Evolutionary conservation across 2,797 vertebrate species (phyloP).

Genomic region (Urophycis tenuis): DNA sequence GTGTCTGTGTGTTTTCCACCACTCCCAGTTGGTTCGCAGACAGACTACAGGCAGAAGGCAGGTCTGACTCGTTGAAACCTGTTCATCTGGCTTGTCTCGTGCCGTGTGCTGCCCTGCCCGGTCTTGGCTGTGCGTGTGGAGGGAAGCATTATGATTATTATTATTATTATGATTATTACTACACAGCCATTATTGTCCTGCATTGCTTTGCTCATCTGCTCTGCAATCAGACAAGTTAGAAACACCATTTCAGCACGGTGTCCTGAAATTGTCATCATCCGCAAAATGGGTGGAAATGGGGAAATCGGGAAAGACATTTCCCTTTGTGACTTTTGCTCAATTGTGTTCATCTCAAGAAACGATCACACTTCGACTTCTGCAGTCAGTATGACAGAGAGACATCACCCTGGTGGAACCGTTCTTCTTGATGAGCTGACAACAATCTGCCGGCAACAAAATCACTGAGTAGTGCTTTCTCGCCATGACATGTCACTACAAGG

Average conservation of each 20-base stretch:
- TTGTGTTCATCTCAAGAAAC: conserved; percentile 39
- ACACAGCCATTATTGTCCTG: too few relatives aligned
- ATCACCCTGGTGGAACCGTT: conserved; percentile 37
- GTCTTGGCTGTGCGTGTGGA: not conserved
- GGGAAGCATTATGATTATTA: too few relatives aligned
- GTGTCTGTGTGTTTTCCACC: conserved; percentile 33
- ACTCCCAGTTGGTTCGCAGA: conserved; percentile 51
- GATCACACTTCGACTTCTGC: conserved; percentile 47
- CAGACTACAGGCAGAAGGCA: conserved; percentile 42
- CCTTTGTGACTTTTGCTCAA: conserved; percentile 45
- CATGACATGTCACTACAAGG: too few relatives aligned
- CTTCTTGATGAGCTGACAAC: not conserved
- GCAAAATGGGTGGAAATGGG: conserved; percentile 27
- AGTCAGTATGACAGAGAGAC: conserved; percentile 43
- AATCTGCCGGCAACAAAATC: not conserved
- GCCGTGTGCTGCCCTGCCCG: conserved; percentile 12
- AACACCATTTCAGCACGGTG: not conserved
- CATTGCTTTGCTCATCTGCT: not conserved
- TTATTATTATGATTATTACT: too few relatives aligned
- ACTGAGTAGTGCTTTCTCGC: too few relatives aligned
- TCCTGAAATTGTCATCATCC: not conserved
- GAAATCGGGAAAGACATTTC: conserved; percentile 51
- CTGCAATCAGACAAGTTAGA: not conserved
- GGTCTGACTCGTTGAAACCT: conserved; percentile 55
- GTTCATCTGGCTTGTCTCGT: conserved; percentile 44